These are phyloP conservation scores for Colinus virginianus DNA, from an alignment of 2,113 vertebrate genomes.

Conservation along the genomic window DNA sequence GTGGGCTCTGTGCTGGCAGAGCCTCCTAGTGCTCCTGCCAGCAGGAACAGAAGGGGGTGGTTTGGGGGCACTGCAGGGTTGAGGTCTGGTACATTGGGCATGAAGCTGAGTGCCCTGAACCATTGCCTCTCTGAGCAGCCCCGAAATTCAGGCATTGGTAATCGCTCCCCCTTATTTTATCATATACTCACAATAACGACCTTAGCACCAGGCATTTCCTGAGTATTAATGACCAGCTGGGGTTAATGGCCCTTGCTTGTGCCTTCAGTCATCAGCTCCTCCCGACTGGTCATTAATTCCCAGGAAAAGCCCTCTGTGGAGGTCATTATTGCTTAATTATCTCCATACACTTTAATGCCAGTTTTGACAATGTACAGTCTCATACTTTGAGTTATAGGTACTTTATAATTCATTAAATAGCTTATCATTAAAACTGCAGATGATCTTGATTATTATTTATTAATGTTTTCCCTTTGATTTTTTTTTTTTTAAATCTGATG, in stretches of 20 bases:
- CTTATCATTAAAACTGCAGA: conserved; percentile 76
- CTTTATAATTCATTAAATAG: conserved; percentile 78
- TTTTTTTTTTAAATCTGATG: conserved; percentile 6
- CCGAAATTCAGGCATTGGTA: conserved; percentile 58
- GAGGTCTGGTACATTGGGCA: conserved; percentile 30
- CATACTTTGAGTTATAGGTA: conserved; percentile 75
- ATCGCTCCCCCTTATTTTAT: conserved; percentile 63
- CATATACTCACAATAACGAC: conserved; percentile 58
- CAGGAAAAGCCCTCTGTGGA: conserved; percentile 77
- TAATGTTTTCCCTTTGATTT: conserved; percentile 73
- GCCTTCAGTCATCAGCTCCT: conserved; percentile 75
- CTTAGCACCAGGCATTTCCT: conserved; percentile 70
- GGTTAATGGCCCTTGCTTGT: conserved; percentile 79
- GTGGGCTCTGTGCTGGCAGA: not conserved
- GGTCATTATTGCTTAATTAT: conserved; percentile 79
- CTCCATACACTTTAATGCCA: conserved; percentile 81
- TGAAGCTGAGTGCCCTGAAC: conserved; percentile 24
- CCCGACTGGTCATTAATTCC: conserved; percentile 79
- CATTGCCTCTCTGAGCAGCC: conserved; percentile 1
- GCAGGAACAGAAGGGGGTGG: not conserved
- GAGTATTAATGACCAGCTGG: conserved; percentile 79
- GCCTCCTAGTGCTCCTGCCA: not conserved
- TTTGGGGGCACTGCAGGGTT: not conserved
- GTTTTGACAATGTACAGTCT: conserved; percentile 78
- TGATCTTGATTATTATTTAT: conserved; percentile 79